Evolutionary conservation across 2,797 vertebrate genomes (phyloP), one percentile per base, ranked within the genome.

Genomic region (Melanotaenia boesemani): DNA sequence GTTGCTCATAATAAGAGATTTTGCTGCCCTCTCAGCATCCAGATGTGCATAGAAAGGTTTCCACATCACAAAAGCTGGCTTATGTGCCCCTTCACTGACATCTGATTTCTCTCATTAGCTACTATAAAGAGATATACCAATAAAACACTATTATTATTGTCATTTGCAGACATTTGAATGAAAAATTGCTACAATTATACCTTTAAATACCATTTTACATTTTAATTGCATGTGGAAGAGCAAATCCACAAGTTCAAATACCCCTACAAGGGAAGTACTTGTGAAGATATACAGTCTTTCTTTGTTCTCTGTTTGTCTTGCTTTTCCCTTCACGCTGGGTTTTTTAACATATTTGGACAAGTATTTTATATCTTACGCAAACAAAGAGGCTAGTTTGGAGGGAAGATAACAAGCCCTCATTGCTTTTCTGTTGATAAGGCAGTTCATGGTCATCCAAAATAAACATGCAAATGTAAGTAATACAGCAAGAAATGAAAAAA

Each of bases 331-430:
- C 52, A 32, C 46, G 75, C 79, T 78, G 32, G 34, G 30, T 74
- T 89, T 84, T 30, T 82, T 70, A 67, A 71, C 81, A 75, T 86
- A 77, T 86, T 91, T 81, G 71, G 78, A 82, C 66, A 85, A 82
- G 72, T 59, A 79, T 82, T 86, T 85, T 67, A 72, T 76, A 68
- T 85, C 62, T 82, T 84, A 65, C 0, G 63, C 81, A 88, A 90
- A 90, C 83, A 83, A 70, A 63, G 72, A 74, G 28, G 36, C 46
- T 37, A 48, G 66, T 81, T 87, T 60, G 39, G 46, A 85, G 73
- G 68, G 54, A 77, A 82, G 71, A 88, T 67, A 88, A 81, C 63
- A 68, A 69, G 48, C 66, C 56, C n/a, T 44, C 34, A 60, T 73
- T 78, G 72, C 62, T 81, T 76, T 74, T 81, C 63, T 74, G 54